Evolutionary conservation across 2,888 invertebrate species (phyloP).

Genomic region (Tetanocera ferruginea): DNA sequence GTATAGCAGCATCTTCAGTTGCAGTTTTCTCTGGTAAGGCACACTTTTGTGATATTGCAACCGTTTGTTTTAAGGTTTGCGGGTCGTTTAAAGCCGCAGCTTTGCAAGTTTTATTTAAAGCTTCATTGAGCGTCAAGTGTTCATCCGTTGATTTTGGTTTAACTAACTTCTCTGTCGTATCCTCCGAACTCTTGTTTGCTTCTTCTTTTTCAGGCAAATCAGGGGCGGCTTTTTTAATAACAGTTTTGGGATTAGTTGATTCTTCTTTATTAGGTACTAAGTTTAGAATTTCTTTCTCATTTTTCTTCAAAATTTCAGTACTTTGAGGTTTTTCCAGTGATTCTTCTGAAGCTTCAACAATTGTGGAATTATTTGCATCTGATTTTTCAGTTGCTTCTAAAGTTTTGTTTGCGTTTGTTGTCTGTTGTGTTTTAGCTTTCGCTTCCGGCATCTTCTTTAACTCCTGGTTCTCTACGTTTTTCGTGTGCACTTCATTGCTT

Average conservation of each 20-base stretch:
- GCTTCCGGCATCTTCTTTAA: no score
- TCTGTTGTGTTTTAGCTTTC: not conserved
- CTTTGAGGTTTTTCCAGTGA: not conserved
- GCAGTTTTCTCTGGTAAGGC: not conserved
- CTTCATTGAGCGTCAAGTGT: not conserved
- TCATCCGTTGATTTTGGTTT: not conserved
- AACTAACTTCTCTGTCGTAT: not conserved
- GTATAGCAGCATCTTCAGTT: conserved; percentile 1
- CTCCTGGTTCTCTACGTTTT: not conserved
- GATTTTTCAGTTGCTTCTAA: not conserved
- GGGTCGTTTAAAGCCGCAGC: not conserved
- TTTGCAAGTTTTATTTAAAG: not conserved
- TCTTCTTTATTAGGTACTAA: not conserved
- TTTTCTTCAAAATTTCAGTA: not conserved
- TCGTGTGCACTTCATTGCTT: not conserved
- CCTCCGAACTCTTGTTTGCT: not conserved
- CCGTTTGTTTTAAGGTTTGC: not conserved
- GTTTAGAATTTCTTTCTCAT: not conserved
- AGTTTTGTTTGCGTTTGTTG: not conserved
- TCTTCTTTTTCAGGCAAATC: not conserved
- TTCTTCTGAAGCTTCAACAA: not conserved
- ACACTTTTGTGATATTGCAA: no score
- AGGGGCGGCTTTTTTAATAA: not conserved
- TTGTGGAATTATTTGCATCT: not conserved
- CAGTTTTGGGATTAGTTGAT: not conserved